phyloP scores from a whole-genome alignment of 2,797 vertebrate species.

The Sebastes nivosus region DNA sequence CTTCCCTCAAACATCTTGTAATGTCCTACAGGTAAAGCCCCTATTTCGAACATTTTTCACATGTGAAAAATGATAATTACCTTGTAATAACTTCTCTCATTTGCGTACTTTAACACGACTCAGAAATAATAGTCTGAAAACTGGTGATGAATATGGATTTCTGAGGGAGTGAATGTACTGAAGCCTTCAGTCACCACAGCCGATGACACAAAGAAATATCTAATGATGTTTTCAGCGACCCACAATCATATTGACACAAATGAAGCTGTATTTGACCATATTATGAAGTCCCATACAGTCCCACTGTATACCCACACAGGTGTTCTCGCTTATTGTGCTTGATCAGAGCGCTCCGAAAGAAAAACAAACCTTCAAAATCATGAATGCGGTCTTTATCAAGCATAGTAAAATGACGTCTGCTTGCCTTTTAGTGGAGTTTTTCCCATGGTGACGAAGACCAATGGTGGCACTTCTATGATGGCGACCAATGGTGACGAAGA shows the following conservation, averaged over 20 bases:
- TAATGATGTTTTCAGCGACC: background rate
- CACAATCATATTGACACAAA: background rate
- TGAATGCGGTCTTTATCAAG: background rate
- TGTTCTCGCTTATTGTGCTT: background rate
- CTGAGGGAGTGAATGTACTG: background rate
- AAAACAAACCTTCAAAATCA: background rate
- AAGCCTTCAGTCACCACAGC: background rate
- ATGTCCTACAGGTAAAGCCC: background rate
- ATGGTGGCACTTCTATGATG: constrained; percentile 15
- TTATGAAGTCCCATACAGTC: background rate
- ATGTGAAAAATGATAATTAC: background rate
- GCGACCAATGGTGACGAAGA: constrained; percentile 75
- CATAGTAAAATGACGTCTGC: background rate
- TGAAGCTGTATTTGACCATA: background rate
- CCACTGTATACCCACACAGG: background rate
- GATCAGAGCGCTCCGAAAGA: background rate
- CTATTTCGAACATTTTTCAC: background rate
- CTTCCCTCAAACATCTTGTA: background rate
- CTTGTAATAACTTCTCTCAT: background rate
- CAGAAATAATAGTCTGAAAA: background rate
- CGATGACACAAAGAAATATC: background rate
- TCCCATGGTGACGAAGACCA: constrained; percentile 84
- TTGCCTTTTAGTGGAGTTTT: constrained; percentile 89
- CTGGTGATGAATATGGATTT: background rate
- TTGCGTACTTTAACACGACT: background rate